phyloP scores from a whole-genome alignment of 92 coral and sea anemone species.

The Zoanthus solanderi region DNA sequence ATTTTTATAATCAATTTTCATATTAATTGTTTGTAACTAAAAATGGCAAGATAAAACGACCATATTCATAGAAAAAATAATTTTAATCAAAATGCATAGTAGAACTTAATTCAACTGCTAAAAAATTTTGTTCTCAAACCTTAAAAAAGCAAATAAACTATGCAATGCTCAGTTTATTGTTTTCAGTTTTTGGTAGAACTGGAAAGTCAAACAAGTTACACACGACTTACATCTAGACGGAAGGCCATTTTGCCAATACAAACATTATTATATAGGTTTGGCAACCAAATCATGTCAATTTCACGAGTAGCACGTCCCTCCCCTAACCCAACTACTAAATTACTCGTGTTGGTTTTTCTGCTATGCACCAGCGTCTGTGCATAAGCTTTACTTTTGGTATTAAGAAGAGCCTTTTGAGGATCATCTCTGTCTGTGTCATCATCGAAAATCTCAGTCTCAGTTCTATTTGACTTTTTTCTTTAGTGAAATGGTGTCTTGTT shows the following conservation, averaged over 20 bases:
- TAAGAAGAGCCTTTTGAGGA: conserved; percentile 40
- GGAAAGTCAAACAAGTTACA: conserved; percentile 14
- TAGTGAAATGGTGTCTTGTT: too few relatives aligned
- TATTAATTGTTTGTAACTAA: too few relatives aligned
- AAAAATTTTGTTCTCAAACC: too few relatives aligned
- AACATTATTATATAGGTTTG: conserved; percentile 40
- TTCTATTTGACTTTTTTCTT: too few relatives aligned
- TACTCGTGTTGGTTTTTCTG: conserved; percentile 35
- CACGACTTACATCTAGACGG: conserved; percentile 35
- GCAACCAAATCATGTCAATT: conserved; percentile 55
- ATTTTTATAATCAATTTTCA: too few relatives aligned
- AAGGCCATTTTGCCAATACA: conserved; percentile 41
- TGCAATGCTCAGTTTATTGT: background rate
- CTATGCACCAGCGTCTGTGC: background rate
- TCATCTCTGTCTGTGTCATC: conserved; percentile 8
- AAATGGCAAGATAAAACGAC: too few relatives aligned
- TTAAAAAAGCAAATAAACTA: too few relatives aligned
- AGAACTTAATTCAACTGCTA: too few relatives aligned
- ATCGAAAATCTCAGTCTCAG: too few relatives aligned
- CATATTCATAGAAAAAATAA: too few relatives aligned
- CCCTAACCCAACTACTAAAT: conserved; percentile 27
- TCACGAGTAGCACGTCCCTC: conserved; percentile 57
- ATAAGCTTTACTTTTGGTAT: conserved; percentile 46
- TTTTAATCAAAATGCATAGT: too few relatives aligned
- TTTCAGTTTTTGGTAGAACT: background rate